phyloP scores from a whole-genome alignment of 1,140 invertebrate genomes.

The Tenebrio molitor region DNA sequence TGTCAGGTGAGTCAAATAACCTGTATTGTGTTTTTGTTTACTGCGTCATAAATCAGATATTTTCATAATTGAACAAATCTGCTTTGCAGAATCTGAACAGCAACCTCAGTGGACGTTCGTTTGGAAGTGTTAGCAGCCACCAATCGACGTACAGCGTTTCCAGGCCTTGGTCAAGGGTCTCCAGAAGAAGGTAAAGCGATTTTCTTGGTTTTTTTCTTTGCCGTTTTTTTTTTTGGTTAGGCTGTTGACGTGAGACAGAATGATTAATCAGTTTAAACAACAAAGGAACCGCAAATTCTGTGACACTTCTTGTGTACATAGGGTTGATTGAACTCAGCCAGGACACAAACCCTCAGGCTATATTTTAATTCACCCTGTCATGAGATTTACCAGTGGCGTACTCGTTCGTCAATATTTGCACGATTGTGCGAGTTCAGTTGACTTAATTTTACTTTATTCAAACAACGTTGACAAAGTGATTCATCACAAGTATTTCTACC shows the following conservation, averaged over 20 bases:
- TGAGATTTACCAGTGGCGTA: conserved; percentile 7
- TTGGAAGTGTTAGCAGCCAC: conserved; percentile 55
- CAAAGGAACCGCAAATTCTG: conserved; percentile 20
- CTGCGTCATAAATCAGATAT: conserved; percentile 48
- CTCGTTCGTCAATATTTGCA: background rate
- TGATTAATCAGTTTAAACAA: conserved; percentile 21
- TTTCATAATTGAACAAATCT: conserved; percentile 1
- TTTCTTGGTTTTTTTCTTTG: too few relatives aligned
- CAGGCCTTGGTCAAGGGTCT: conserved; percentile 55
- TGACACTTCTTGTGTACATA: background rate
- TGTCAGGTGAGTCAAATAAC: conserved; percentile 56
- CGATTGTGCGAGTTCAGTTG: background rate
- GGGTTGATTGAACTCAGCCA: conserved; percentile 30
- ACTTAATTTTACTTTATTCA: too few relatives aligned
- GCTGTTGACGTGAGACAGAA: background rate
- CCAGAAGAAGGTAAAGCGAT: conserved; percentile 56
- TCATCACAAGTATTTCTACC: too few relatives aligned
- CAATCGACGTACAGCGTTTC: conserved; percentile 54
- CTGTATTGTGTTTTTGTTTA: conserved; percentile 51
- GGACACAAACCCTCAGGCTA: conserved; percentile 14
- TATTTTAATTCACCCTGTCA: background rate
- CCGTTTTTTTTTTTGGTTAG: background rate
- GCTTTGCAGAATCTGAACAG: conserved; percentile 39
- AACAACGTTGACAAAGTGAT: too few relatives aligned
- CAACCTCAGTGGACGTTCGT: conserved; percentile 56